Evolutionary conservation across 35 echinoderm and acorn worm species (phyloP).

Genomic region (Acanthaster planci): DNA sequence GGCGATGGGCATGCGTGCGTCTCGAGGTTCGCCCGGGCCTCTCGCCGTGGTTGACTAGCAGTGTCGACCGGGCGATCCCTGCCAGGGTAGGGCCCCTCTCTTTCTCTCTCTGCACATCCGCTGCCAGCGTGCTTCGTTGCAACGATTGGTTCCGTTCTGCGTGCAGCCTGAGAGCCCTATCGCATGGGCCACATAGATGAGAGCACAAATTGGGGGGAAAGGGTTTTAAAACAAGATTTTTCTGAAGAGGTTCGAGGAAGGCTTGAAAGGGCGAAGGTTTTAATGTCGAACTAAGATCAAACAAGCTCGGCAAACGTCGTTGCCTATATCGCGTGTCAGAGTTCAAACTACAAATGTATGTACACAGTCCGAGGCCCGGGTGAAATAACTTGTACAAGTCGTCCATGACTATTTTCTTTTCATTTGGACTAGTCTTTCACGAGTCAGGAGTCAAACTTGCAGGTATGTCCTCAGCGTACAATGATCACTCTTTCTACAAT

Average conservation of each 20-base stretch:
- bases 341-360: no score
- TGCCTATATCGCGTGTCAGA: no score
- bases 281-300: conserved; percentile 21
- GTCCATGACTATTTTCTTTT: no score
- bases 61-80: not conserved
- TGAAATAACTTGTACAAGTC: no score
- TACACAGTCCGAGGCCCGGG: no score
- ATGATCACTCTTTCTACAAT: no score
- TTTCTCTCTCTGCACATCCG: conserved; percentile 20
- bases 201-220: not conserved
- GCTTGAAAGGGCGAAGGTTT: conserved; percentile 25
- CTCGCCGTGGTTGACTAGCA: conserved; percentile 16
- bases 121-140: not conserved
- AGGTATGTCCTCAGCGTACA: no score
- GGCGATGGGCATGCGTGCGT: not conserved
- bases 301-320: not conserved
- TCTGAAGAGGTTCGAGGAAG: conserved; percentile 13
- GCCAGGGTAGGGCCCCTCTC: not conserved
- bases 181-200: conserved; percentile 18
- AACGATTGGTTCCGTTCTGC: conserved; percentile 30
- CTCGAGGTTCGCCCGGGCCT: no score
- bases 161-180: conserved; percentile 9
- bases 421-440: no score
- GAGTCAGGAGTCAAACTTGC: no score
- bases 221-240: conserved; percentile 25